Evolutionary conservation across 2,113 vertebrate genomes (phyloP).

Genomic region (Lepisosteus osseus): DNA sequence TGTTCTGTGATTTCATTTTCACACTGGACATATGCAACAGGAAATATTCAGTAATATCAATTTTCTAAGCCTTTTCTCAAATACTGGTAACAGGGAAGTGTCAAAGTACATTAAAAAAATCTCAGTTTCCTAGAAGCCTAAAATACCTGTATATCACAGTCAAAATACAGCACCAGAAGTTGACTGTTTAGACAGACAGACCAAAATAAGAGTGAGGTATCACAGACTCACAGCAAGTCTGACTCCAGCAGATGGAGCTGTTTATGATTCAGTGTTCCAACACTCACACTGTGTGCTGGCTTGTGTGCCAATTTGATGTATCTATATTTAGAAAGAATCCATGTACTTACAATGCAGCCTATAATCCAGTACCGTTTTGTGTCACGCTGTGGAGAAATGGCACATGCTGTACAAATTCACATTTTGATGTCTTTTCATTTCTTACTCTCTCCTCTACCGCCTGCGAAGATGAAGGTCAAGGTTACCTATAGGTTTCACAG

Average conservation of each 20-base stretch:
- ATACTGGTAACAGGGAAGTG: neutral
- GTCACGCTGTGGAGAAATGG: neutral
- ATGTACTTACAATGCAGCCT: neutral
- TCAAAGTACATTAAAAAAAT: neutral
- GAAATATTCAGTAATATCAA: no score
- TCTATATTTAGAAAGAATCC: conserved; percentile 28
- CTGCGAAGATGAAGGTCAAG: neutral
- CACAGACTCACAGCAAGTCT: neutral
- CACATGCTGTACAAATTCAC: neutral
- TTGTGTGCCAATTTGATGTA: conserved; percentile 18
- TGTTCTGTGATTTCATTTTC: no score
- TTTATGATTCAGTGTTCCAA: conserved; percentile 19
- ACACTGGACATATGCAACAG: no score
- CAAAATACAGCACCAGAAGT: conserved; percentile 9
- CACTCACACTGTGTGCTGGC: conserved; percentile 11
- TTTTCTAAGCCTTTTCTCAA: no score
- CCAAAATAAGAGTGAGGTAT: conserved; percentile 12
- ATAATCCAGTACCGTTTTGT: neutral
- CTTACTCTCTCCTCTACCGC: no score
- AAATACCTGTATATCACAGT: neutral
- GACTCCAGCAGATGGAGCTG: conserved; percentile 12
- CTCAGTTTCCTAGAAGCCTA: neutral
- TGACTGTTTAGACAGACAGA: conserved; percentile 2
- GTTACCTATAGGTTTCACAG: neutral
- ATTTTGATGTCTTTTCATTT: no score